phyloP scores from a whole-genome alignment of 2,113 vertebrate species.

The Dipodomys ordii region DNA sequence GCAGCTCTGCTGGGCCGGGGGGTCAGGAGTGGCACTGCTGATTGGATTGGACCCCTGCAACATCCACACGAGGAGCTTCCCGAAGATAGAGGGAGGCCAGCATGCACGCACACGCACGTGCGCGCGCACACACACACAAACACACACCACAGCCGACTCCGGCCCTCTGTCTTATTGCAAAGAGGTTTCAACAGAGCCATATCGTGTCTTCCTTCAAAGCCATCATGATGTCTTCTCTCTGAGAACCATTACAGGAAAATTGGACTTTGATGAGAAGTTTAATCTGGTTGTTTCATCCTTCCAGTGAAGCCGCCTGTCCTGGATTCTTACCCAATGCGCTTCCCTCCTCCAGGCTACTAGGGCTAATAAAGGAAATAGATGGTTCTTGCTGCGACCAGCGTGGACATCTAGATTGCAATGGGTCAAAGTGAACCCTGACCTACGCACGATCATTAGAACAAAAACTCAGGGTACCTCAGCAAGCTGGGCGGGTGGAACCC shows the following conservation, averaged over 20 bases:
- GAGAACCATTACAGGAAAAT: slow-evolving; percentile 62
- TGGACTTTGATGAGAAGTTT: slow-evolving; percentile 73
- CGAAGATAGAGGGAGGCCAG: not conserved
- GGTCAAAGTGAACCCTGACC: not conserved
- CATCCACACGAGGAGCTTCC: slow-evolving; percentile 10
- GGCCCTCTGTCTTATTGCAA: slow-evolving; percentile 15
- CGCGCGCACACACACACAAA: not conserved
- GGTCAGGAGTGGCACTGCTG: slow-evolving; percentile 77
- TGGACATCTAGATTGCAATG: not conserved
- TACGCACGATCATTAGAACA: not conserved
- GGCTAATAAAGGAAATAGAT: not conserved
- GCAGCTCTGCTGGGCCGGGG: slow-evolving; percentile 86
- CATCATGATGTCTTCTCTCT: not conserved
- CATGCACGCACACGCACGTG: too few species aligned
- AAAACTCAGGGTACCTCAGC: not conserved
- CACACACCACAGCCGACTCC: not conserved
- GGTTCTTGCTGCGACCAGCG: not conserved
- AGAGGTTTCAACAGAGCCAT: not conserved
- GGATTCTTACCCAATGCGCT: not conserved
- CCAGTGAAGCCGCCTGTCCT: not conserved
- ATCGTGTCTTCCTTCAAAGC: not conserved
- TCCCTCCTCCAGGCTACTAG: slow-evolving; percentile 6
- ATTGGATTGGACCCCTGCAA: slow-evolving; percentile 62
- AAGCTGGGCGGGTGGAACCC: fast-evolving
- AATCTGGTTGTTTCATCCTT: slow-evolving; percentile 45